phyloP scores from a whole-genome alignment of 2,888 invertebrate genomes.

The Endomychus coccineus region DNA sequence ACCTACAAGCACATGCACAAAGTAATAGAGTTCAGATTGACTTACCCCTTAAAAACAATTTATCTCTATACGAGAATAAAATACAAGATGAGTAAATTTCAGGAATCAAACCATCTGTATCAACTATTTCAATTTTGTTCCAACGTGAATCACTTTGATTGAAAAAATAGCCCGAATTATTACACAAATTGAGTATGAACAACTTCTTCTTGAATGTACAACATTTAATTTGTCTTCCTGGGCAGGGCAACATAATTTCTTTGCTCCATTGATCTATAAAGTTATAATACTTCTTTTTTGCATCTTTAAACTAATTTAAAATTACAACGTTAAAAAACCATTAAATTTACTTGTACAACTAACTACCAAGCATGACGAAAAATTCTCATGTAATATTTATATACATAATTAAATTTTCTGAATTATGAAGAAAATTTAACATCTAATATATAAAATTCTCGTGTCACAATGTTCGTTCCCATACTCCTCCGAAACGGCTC shows the following conservation, averaged over 20 bases:
- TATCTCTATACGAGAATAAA: conserved; percentile 29
- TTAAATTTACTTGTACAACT: too few species aligned
- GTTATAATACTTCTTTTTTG: too few species aligned
- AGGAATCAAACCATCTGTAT: conserved; percentile 18
- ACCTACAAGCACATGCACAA: too few species aligned
- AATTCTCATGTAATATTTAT: too few species aligned
- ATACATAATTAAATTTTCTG: too few species aligned
- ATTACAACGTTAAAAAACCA: too few species aligned
- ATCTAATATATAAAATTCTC: too few species aligned
- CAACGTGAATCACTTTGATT: conserved; percentile 20
- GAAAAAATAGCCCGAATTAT: conserved; percentile 31
- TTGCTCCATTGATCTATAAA: conserved; percentile 33
- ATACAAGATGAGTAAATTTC: conserved; percentile 24
- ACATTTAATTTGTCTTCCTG: conserved; percentile 30
- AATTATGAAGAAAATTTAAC: too few species aligned
- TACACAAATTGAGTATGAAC: conserved; percentile 29
- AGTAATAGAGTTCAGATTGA: background rate
- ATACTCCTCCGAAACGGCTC: too few species aligned
- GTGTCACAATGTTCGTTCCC: too few species aligned
- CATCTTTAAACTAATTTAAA: too few species aligned
- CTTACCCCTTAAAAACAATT: conserved; percentile 34
- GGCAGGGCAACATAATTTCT: conserved; percentile 28
- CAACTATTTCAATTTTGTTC: conserved; percentile 23
- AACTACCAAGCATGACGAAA: too few species aligned
- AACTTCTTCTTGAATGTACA: conserved; percentile 32